phyloP scores from a whole-genome alignment of 2,113 vertebrate species.

The Cephalopholis sonnerati region DNA sequence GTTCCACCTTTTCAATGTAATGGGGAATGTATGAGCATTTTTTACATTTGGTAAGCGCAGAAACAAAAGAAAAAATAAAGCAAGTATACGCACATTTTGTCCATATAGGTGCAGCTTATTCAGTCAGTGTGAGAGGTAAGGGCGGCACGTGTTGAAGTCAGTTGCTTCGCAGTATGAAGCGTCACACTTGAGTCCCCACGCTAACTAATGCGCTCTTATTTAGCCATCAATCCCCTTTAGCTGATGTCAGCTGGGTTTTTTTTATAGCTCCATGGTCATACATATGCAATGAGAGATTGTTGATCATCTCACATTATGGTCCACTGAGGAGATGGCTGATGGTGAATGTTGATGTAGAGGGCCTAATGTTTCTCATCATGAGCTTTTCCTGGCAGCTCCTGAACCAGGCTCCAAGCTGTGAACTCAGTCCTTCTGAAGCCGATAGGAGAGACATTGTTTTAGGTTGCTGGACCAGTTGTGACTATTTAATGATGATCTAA shows the following conservation, averaged over 20 bases:
- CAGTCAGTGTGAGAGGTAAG: constrained; percentile 3
- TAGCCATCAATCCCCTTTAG: constrained; percentile 69
- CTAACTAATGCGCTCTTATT: constrained; percentile 71
- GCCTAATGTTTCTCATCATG: constrained; percentile 14
- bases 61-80: not conserved
- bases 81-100: not conserved
- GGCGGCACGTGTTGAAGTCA: not conserved
- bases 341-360: constrained; percentile 35
- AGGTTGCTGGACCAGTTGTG: not conserved
- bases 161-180: constrained; percentile 1
- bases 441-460: not conserved
- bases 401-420: not conserved
- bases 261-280: constrained; percentile 41
- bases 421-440: not conserved
- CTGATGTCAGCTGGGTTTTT: constrained; percentile 64
- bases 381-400: not conserved
- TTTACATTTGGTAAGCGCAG: no score
- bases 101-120: no score
- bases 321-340: constrained; percentile 27
- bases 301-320: constrained; percentile 60
- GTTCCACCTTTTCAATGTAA: not conserved
- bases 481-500: not conserved
- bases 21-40: no score
- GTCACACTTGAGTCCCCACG: constrained; percentile 34
- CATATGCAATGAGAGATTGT: constrained; percentile 66